Evolutionary conservation across 2,797 vertebrate genomes (phyloP), one percentile per base, ranked within the genome.

Genomic region (Rhabdomys pumilio): DNA sequence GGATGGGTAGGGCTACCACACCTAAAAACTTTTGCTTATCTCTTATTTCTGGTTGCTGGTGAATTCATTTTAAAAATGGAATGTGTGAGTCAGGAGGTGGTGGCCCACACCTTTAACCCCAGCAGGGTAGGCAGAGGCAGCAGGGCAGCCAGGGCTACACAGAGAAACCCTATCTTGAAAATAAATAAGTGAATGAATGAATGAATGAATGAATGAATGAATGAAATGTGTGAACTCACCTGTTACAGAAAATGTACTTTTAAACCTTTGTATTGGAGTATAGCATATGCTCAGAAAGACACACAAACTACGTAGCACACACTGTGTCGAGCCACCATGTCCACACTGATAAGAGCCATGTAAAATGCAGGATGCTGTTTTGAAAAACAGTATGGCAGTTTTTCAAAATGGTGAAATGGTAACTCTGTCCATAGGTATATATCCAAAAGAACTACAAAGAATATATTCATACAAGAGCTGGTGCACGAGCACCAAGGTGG

Each of bases 31-130:
- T 19, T 55, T 93, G 53, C 13, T 92, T 83, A 22, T 38, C 31
- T 80, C 57, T 67, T 57, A 65, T 89, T 67, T 92, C 86, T 89
- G 19, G 34, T 77, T 73, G n/a, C 34, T 81, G 13, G n/a, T 65
- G 17, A 79, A 63, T 93, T 91, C 29, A 83, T 91, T 91, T 96
- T 73, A 41, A 93, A 94, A 86, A 61, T n/a, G 79, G 41, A 87
- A 92, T 73, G 6, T 90, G 82, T 85, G 31, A 77, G 38, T 59
- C 17, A 41, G 57, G 3, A 24, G 7, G 13, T 61, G n/a, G 38
- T 44, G 81, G 81, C 2, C 1, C 82, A 47, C 1, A 3, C 19
- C 44, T 85, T 65, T 67, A n/a, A 67, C 13, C 26, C 24, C 67
- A 72, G 29, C 19, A 85, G 83, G 34, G 29, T 44, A 67, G 19